Base-by-base conservation (phyloP, 2,797 vertebrate species). In the Champsocephalus esox region DNA sequence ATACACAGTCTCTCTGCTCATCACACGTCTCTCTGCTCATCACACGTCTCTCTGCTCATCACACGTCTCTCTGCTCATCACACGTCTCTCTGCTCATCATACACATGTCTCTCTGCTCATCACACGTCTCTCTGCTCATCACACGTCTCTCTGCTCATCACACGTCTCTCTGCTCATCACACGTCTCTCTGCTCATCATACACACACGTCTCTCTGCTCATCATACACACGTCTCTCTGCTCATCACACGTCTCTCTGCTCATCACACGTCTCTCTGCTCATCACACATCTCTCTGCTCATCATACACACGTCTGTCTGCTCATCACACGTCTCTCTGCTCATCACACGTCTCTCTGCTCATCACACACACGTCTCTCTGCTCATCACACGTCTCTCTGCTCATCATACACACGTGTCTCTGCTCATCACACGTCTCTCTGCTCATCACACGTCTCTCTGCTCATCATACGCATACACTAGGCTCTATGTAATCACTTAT, bases 391-490 rank as follows among this genome's bases (percentile, higher is more conserved):
- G 2, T 21, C 21, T 21, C 21, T 21, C 21, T 21, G 21, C 21
- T 21, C 21, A 21, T 21, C 21, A 21, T n/a, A n/a, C 24, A 24
- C 0, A 24, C 3, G 24, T 24, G 3, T 17, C 21, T 24, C 0
- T 21, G 19, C 19, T 19, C 19, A 19, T 19, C 19, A 19, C 19
- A 21, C 21, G 2, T 21, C 21, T 21, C 21, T 21, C 21, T 21
- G 21, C 21, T 21, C 21, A 21, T 21, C 21, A 21, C 2, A 21
- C 19, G 19, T 19, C 19, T 19, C 19, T 19, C 49, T 12, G 38
- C 32, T 64, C 46, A 3, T 63, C 60, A 64, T 13, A 34, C 52
- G 17, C 45, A 70, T 50, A 67, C 14, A 34, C 5, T 49, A 12
- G 14, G 9, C 21, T 32, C 43, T 43, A 44, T 38, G 34, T 54